Evolutionary conservation across 1,140 invertebrate genomes (phyloP), one percentile per base, ranked within the genome.

Genomic region (Stegodyphus dumicola): DNA sequence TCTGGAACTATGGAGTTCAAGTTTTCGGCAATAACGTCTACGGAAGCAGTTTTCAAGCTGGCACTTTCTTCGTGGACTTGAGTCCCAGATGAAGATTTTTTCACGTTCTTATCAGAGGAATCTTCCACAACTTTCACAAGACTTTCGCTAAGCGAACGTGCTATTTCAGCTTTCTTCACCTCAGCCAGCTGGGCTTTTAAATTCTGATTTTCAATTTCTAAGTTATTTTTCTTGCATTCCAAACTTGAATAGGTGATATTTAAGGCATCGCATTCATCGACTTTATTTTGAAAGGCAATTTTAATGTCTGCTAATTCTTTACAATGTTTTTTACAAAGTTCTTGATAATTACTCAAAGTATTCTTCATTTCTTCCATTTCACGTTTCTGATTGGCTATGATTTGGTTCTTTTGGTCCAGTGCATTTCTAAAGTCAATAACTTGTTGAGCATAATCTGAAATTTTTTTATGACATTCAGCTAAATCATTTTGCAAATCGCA

Each of bases 181-280:
- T 15, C 17, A 13, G 17, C 7, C 9, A 79, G 9, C 15, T 70
- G 17, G 1, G 18, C 17, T 3, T 48, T 49, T 4, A 79, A 56
- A 17, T 69, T 70, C n/a, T 48, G 66, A 11, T 66, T 83, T 74
- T 75, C 80, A n/a, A 66, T 74, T 67, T 83, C 80, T 7, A 83
- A 66, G 7, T 75, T 18, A 54, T 83, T 83, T 15, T 66, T 83
- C 10, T 67, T 65, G 13, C 53, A 76, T 67, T 85, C 81, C 10
- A 85, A 6, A 70, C 73, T 69, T 2, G 81, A 76, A 70, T 67
- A 74, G 2, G 81, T 69, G 7, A 85, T 85, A 51, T 85, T 77
- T 60, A 85, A 77, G 9, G 74, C 54, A 56, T 75, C 66, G 18
- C 13, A 69, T 49, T 85, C 81, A 51, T 85, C 81, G 3, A 60